phyloP scores from a whole-genome alignment of 2,113 vertebrate genomes.

The Tylochromis polylepis region DNA sequence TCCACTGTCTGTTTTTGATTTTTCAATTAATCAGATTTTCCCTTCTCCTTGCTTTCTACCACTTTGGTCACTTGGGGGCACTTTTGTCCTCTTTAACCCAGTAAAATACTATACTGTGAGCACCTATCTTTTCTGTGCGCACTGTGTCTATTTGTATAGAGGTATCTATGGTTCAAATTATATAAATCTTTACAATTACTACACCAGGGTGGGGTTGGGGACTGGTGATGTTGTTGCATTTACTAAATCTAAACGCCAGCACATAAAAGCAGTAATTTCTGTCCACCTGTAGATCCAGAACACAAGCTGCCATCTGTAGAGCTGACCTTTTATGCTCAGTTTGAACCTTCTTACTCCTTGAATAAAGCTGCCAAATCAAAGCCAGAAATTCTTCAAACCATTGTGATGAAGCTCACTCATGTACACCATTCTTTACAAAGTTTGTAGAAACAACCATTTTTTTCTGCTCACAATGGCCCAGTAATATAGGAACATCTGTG shows the following conservation, averaged over 20 bases:
- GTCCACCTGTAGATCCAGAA: background rate
- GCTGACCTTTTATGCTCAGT: background rate
- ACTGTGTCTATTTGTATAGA: background rate
- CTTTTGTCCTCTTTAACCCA: background rate
- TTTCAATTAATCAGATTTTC: background rate
- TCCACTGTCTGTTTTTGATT: background rate
- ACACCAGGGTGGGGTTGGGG: background rate
- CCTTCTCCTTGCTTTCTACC: background rate
- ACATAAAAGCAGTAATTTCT: background rate
- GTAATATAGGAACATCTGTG: background rate
- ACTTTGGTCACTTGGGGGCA: conserved; percentile 24
- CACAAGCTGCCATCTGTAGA: background rate
- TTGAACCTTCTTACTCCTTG: background rate
- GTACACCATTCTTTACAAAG: background rate
- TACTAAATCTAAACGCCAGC: background rate
- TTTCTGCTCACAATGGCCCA: background rate
- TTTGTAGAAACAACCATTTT: background rate
- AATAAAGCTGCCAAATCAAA: background rate
- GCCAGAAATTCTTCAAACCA: background rate
- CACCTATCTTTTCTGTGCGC: background rate
- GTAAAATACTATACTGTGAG: background rate
- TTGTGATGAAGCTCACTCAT: background rate
- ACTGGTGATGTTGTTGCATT: background rate
- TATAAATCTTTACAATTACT: background rate
- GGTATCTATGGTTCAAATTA: background rate